Evolutionary conservation across 2,113 vertebrate genomes (phyloP), one percentile per base, ranked within the genome.

Genomic region (Scatophagus argus): DNA sequence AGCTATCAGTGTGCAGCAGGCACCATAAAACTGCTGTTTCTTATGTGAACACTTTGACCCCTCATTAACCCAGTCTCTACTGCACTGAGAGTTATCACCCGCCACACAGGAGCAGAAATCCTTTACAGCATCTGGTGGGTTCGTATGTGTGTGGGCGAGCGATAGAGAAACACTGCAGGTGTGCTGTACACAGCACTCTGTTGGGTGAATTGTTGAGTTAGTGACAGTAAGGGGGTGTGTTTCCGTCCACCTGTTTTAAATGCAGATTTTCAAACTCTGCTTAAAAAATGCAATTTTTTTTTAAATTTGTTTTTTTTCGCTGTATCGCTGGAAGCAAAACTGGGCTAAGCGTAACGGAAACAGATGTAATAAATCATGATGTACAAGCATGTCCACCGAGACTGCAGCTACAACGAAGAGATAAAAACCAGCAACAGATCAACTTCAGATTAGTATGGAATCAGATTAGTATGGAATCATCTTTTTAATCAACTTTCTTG

Each of bases 31-130:
- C 77, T 29, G 60, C 73, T 90, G 86, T 90, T 89, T 88, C 88
- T 91, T 92, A 92, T 93, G 83, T 72, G 84, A 87, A 89, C 88
- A 78, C 85, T 90, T 89, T 95, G 93, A 94, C 94, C 94, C 83
- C 92, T 93, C 93, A 95, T 94, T 94, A 94, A 94, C 89, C 94
- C 76, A 79, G 43, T 31, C 70, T 60, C 67, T 39, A 21, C 84
- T 17, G 70, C 58, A 43, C 27, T 13, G 69, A 89, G 83, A 94
- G 72, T 88, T 85, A 94, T 92, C 88, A 74, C 82, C 87, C 83
- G 86, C 69, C 74, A 64, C 72, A 23, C 25, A 62, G 62, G 49
- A 65, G 82, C 44, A 86, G 84, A 85, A 88, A 88, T 88, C 81
- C 87, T 90, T 87, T 81, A 74, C 80, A 89, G 85, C 92, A 85